Base-by-base conservation (phyloP, 2,113 vertebrate genomes). In the Notarius lentiginosus region DNA sequence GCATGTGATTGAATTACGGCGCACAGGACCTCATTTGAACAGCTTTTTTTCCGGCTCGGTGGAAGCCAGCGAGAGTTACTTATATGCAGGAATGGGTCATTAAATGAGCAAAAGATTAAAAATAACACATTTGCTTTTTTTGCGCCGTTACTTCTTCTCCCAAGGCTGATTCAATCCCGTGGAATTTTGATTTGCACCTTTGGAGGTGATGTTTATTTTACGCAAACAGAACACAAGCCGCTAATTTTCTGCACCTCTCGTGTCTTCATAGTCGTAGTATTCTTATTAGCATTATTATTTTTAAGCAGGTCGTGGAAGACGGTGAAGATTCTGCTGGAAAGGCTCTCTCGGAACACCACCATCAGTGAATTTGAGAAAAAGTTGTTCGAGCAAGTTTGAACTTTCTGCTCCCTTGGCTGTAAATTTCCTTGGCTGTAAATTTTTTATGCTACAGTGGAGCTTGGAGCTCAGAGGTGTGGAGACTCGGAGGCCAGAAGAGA, bases 401-500 rank as follows among this genome's bases (percentile, higher is more conserved):
- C 73, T 89, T 75, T 75, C n/a, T 51, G 49, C 76, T 84, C 65
- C 51, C 66, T 49, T 41, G 41, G 41, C 2, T 41, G 41, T 41
- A 86, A 77, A 84, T 75, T 81, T 81, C 30, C 49, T n/a, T 30
- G 49, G 66, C 72, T 51, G 80, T 84, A 18, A 84, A 89, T 84
- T 72, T 84, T 87, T 89, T 60, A 87, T 68, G 51, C 17, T 22
- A 56, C 27, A 5, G 18, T 49, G 63, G 58, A 83, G 82, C 73
- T 53, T 70, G 82, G 47, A 12, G 63, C 55, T 58, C 56, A 14
- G 9, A 22, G 56, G 83, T 47, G 72, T 66, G 34, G 22, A 84
- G 73, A 10, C 73, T 56, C 70, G 58, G 51, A 34, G 79, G 80
- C 61, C 68, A 76, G 63, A 14, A 34, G 51, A 79, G 58, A 82